Base-by-base conservation (phyloP, 2,113 vertebrate species). In the Poeciliopsis retropinna region DNA sequence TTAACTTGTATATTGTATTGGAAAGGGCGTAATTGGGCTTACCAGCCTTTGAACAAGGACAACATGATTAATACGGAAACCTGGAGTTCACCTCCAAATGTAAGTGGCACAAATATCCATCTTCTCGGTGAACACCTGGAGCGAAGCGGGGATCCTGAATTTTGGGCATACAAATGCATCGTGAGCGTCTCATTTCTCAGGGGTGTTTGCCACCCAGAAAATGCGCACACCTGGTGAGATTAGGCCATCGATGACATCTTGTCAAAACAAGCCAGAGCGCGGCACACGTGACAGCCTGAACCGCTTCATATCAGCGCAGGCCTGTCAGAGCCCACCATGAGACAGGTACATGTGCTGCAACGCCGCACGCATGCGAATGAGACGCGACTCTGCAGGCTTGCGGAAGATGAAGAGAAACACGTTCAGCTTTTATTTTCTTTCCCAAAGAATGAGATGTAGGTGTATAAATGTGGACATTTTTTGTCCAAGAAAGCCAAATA, bases 201-300 rank as follows among this genome's bases (percentile, higher is more conserved):
- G 4, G 70, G 41, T 80, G 57, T 83, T 73, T 73, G 44, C 72
- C 72, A 60, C 27, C 27, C 64, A 66, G 57, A 70, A 61, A 70
- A 31, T 63, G n/a, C 66, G 70, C 74, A 81, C 70, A 60, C 65
- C 39, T 69, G 69, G 27, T 64, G 29, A 67, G 73, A 78, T 85
- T 67, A 70, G 71, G 69, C 83, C 71, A 78, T 76, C 64, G 2
- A 70, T 82, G 83, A 78, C 65, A 66, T 75, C 60, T 69, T 84
- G 67, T 78, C 85, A 85, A 71, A 83, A 78, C 22, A 41, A 79
- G 78, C 62, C 64, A 82, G 67, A 61, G 73, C 80, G 63, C 82
- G 73, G 85, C 73, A 78, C 73, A 79, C 88, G 82, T 81, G 87
- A 90, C 90, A 81, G 74, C 82, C 82, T 83, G 83, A 88, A 87